phyloP scores from a whole-genome alignment of 2,113 vertebrate species.

The Leptodactylus fuscus region DNA sequence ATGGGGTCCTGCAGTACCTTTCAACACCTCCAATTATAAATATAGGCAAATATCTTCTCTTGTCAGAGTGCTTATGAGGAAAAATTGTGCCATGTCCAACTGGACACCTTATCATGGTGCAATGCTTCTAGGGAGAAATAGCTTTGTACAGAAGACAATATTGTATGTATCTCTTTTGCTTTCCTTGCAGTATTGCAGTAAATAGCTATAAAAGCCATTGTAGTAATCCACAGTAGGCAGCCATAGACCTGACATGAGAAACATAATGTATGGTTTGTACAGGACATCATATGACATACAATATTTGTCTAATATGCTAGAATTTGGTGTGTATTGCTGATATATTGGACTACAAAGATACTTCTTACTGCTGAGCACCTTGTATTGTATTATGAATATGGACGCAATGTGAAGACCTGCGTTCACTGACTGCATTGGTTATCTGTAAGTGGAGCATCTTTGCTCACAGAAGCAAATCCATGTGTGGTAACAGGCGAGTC shows the following conservation, averaged over 20 bases:
- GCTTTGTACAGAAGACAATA: too few relatives aligned
- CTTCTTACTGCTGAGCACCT: neutral
- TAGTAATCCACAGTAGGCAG: too few relatives aligned
- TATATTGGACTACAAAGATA: neutral
- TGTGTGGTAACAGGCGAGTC: conserved; percentile 41
- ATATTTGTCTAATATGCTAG: neutral
- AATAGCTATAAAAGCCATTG: too few relatives aligned
- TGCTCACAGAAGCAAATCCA: conserved; percentile 21
- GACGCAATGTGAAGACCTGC: neutral
- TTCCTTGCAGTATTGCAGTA: too few relatives aligned
- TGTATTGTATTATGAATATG: neutral
- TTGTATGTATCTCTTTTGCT: too few relatives aligned
- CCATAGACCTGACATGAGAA: neutral
- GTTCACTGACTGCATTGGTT: neutral
- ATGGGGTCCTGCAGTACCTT: too few relatives aligned
- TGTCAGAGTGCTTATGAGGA: too few relatives aligned
- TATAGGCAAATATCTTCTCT: too few relatives aligned
- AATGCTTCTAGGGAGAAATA: too few relatives aligned
- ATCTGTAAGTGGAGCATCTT: conserved; percentile 32
- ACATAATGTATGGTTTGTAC: neutral
- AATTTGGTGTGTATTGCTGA: neutral
- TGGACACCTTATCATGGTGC: too few relatives aligned
- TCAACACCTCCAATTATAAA: too few relatives aligned
- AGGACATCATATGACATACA: neutral
- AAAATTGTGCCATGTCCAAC: too few relatives aligned